Percentiles rank a stretch among this genome's conserved stretches.
Conservation (phyloP, 2,888 invertebrate genomes). For the Petrophora chlorosata region DNA sequence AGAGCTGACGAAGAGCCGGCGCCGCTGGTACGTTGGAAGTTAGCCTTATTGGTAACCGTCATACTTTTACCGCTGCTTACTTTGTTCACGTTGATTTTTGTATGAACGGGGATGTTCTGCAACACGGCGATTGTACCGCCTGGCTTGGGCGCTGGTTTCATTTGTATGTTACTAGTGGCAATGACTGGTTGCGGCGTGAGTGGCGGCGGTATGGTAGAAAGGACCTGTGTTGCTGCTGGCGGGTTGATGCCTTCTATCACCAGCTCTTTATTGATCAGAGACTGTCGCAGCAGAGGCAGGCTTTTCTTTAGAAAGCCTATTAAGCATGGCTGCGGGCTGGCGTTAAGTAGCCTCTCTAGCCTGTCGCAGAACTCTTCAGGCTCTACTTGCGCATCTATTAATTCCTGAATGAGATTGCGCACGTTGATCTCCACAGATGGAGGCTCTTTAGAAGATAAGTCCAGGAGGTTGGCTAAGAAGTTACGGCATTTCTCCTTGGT, state of each 20-base stretch:
- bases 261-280: constrained; percentile 95
- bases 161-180: constrained; percentile 16
- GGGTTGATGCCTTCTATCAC: constrained; percentile 98
- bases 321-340: constrained; percentile 98
- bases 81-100: constrained; percentile 69
- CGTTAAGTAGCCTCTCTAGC: constrained; percentile 96
- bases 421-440: constrained; percentile 96
- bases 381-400: constrained; percentile 97
- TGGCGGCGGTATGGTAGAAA: constrained; percentile 54
- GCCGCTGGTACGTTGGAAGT: constrained; percentile 60
- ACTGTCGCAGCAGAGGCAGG: constrained; percentile 95
- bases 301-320: constrained; percentile 93
- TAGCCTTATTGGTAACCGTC: constrained; percentile 67
- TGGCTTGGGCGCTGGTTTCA: constrained; percentile 55
- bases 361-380: constrained; percentile 98
- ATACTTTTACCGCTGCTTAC: constrained; percentile 73
- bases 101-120: constrained; percentile 73
- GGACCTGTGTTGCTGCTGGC: constrained; percentile 89
- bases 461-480: constrained; percentile 52
- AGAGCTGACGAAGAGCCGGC: constrained; percentile 57
- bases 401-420: constrained; percentile 95
- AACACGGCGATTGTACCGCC: constrained; percentile 68
- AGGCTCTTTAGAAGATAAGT: constrained; percentile 95
- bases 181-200: constrained; percentile 8
- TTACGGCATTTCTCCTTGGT: constrained; percentile 66